phyloP scores from a whole-genome alignment of 1,140 invertebrate genomes.

The Bombyx mori region ASM3026992v2 NC_085121.1:8255001-8255500 shows the following conservation, averaged over 20 bases:
- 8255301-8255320: constrained; percentile 8
- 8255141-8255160: constrained; percentile 44
- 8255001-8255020: constrained; percentile 38
- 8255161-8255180: constrained; percentile 29
- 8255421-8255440: constrained; percentile 58
- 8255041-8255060: constrained; percentile 27
- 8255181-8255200: constrained; percentile 35
- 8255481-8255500: constrained; percentile 38
- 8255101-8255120: constrained; percentile 46
- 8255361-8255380: constrained; percentile 61
- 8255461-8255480: constrained; percentile 36
- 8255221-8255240: constrained; percentile 53
- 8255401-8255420: constrained; percentile 55
- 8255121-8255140: constrained; percentile 53
- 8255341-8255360: constrained; percentile 37
- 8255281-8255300: constrained; percentile 9
- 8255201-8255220: constrained; percentile 48
- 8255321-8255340: constrained; percentile 12
- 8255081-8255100: constrained; percentile 46
- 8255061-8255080: constrained; percentile 46
- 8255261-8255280: constrained; percentile 10
- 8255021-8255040: constrained; percentile 36
- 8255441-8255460: constrained; percentile 47
- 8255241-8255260: constrained; percentile 30
- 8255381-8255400: constrained; percentile 67